Evolutionary conservation across 2,797 vertebrate species (phyloP), one percentile per base, ranked within the genome.

Genomic region (Onychomys torridus): DNA sequence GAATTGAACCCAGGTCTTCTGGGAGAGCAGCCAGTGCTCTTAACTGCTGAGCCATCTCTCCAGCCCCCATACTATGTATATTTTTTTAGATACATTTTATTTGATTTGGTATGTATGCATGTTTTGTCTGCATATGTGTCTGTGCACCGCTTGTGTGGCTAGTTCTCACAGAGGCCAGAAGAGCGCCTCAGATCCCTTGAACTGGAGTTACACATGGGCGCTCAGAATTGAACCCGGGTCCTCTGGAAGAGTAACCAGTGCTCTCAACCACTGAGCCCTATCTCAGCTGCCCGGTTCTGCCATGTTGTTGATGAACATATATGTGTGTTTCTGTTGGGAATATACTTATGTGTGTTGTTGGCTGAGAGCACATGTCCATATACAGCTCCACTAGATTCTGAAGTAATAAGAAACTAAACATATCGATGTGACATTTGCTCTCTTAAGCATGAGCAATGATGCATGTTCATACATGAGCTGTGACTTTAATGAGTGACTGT

Each of bases 401-500:
- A 90, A 94, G 75, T 27, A 83, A 61, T 76, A 77, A 91, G 79
- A 76, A 85, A 65, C 75, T 71, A 12, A 55, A 25, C n/a, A 25
- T 8, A 27, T 69, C 55, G 46, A 65, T 27, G 57, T 82, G 63
- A 34, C 9, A n/a, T 92, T 95, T 69, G 61, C 3, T 78, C 75
- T 92, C 75, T 94, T 65, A 94, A 89, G 75, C 89, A 8, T 10
- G 76, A 89, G 87, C 57, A 88, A 55, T 23, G 52, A 85, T 29
- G 46, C 55, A 85, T 27, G 71, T 95, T 90, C 23, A 87, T 90
- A 87, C 52, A 23, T 57, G 55, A 92, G 12, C 25, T 82, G 16
- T 82, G 91, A 89, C 91, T 90, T 93, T 92, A 94, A 94, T 69
- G 90, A 95, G 49, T 55, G 40, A 52, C 91, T 84, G 52, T 93